Conservation (phyloP, 1,140 invertebrate genomes). For the Cydia amplana region DNA sequence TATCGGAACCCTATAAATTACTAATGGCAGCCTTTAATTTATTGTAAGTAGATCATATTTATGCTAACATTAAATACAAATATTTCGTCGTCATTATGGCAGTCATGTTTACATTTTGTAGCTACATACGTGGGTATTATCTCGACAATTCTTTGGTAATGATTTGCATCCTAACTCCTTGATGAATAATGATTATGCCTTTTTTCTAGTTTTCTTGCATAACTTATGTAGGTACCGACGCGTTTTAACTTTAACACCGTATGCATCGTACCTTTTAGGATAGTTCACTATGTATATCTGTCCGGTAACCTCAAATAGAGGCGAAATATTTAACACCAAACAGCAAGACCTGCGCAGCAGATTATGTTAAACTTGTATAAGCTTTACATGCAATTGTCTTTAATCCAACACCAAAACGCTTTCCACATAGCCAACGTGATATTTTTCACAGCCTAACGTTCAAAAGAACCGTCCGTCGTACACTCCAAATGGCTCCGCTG, state of each 20-base stretch:
- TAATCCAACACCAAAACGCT: background rate
- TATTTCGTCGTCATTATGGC: conserved; percentile 48
- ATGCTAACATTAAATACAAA: conserved; percentile 57
- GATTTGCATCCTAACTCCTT: conserved; percentile 35
- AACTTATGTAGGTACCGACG: background rate
- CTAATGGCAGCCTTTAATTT: conserved; percentile 62
- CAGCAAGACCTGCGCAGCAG: background rate
- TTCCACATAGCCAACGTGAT: conserved; percentile 3
- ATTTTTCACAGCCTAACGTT: conserved; percentile 9
- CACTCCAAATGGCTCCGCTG: background rate
- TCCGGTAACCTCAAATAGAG: conserved; percentile 1
- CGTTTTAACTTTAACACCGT: conserved; percentile 10
- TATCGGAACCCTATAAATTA: conserved; percentile 24
- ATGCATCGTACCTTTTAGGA: conserved; percentile 1
- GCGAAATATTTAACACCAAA: background rate
- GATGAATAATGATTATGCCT: background rate
- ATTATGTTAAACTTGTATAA: conserved; percentile 4
- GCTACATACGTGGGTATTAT: conserved; percentile 46
- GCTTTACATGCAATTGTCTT: conserved; percentile 12
- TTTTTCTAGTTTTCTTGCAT: background rate
- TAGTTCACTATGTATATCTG: background rate
- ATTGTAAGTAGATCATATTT: conserved; percentile 49
- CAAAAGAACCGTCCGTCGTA: background rate
- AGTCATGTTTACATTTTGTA: conserved; percentile 53
- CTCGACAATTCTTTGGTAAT: conserved; percentile 62